Base-by-base conservation (phyloP, 2,888 invertebrate species). In the Lycophotia porphyrea region DNA sequence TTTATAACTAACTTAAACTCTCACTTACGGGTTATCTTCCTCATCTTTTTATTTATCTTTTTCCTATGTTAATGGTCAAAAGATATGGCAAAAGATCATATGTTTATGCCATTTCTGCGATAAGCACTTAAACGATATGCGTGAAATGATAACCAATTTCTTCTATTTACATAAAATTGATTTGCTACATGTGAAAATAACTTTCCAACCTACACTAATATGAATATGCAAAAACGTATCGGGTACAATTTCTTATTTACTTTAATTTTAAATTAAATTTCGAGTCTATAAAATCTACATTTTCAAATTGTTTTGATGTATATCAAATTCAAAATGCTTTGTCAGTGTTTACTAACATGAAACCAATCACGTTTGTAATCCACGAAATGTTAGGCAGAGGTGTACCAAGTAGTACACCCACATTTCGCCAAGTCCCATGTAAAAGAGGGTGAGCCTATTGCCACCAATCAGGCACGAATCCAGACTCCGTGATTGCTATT, bases 201-300 rank as follows among this genome's bases (percentile, higher is more conserved):
- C 52, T 79, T 79, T 79, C 42, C 1, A 21, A 69, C 18, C 49
- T 8, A 13, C 24, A 44, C n/a, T 44, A 63, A 21, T 18, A 27
- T 7, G 3, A 31, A 36, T 24, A n/a, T 55, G 31, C 9, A 24
- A 70, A 7, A 13, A 47, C 4, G 18, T 58, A 31, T 31, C 8
- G 27, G 31, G 1, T 58, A 31, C 0, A 55, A 9, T 42, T 60
- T 60, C 9, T 11, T 21, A 31, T 11, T 60, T 5, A 31, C 9
- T 60, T 21, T 9, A 60, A 34, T 60, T 34, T 60, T 11, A 34
- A 34, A 11, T 34, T 60, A 31, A n/a, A 34, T 49, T 34, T 49
- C 9, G 1, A 47, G 5, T 66, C 24, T 2, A 21, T 13, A 4
- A 31, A 27, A 68, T 27, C 27, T 5, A 60, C 31, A 34, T 60